Percentiles rank a stretch among this genome's conserved stretches.
Conservation (phyloP, 2,797 vertebrate species). For the Sciaenops ocellatus region DNA sequence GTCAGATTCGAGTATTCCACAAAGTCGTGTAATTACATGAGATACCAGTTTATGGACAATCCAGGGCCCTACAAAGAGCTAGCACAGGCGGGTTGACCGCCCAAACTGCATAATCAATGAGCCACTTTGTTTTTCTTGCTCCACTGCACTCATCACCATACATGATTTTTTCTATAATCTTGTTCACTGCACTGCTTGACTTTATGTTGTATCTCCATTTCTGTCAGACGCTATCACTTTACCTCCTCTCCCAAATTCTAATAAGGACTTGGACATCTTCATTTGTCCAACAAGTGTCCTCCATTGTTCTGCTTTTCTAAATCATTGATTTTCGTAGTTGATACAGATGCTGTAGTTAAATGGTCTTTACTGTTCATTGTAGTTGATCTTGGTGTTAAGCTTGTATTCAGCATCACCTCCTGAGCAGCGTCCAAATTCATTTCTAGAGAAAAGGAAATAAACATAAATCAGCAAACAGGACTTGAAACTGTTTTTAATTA, state of each 20-base stretch:
- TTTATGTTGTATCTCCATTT: neutral
- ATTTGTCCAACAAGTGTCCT: neutral
- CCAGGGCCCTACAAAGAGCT: neutral
- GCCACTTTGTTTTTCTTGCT: neutral
- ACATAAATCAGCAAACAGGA: constrained; percentile 92
- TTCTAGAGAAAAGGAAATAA: constrained; percentile 88
- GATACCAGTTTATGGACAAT: neutral
- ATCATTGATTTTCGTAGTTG: neutral
- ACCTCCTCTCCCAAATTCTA: no score
- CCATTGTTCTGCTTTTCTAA: neutral
- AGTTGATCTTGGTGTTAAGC: neutral
- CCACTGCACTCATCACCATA: neutral
- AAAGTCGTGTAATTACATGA: neutral
- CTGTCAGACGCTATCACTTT: neutral
- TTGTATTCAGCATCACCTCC: neutral
- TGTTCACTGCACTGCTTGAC: neutral
- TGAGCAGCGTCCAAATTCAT: neutral
- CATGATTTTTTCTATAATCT: neutral
- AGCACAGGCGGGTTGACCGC: neutral
- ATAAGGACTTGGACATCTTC: neutral
- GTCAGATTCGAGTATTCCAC: no score
- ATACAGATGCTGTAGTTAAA: neutral
- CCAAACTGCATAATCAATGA: neutral
- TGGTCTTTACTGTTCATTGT: neutral
- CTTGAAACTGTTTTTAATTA: constrained; percentile 63